phyloP scores from a whole-genome alignment of 2,888 invertebrate genomes.

The Margaritifera margaritifera region DNA sequence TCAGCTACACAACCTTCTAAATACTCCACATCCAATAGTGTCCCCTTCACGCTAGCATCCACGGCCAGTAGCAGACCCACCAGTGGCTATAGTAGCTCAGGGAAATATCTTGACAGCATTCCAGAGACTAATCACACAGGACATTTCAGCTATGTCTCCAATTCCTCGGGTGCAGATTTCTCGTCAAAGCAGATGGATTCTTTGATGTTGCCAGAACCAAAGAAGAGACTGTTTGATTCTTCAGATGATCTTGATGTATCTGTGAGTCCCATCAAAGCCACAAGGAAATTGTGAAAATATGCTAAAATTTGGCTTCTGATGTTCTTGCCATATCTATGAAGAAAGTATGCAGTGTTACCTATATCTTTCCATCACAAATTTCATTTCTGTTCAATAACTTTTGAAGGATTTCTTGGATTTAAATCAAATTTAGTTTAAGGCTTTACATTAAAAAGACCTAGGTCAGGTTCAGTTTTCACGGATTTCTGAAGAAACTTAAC shows the following conservation, averaged over 20 bases:
- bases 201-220: slow-evolving; percentile 55
- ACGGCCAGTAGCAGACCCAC: slow-evolving; percentile 29
- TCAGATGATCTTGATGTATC: slow-evolving; percentile 54
- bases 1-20: slow-evolving; percentile 5
- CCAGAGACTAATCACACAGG: slow-evolving; percentile 31
- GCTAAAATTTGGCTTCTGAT: no score
- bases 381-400: no score
- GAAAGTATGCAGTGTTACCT: no score
- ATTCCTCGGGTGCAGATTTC: slow-evolving; percentile 42
- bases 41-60: slow-evolving; percentile 33
- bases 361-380: no score
- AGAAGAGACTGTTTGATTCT: slow-evolving; percentile 59
- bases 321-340: no score
- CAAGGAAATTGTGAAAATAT: slow-evolving; percentile 35
- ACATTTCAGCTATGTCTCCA: slow-evolving; percentile 58
- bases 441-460: no score
- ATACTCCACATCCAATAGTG: slow-evolving; percentile 38
- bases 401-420: no score
- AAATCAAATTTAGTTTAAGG: no score
- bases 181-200: slow-evolving; percentile 45
- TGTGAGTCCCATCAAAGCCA: slow-evolving; percentile 56
- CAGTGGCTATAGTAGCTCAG: slow-evolving; percentile 23
- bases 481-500: no score
- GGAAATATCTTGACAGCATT: slow-evolving; percentile 39
- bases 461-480: no score